Percentiles rank a stretch among this genome's conserved stretches.
Evolutionary conservation across 2,888 invertebrate genomes (phyloP).

Genomic region (Epinotia demarniana): DNA sequence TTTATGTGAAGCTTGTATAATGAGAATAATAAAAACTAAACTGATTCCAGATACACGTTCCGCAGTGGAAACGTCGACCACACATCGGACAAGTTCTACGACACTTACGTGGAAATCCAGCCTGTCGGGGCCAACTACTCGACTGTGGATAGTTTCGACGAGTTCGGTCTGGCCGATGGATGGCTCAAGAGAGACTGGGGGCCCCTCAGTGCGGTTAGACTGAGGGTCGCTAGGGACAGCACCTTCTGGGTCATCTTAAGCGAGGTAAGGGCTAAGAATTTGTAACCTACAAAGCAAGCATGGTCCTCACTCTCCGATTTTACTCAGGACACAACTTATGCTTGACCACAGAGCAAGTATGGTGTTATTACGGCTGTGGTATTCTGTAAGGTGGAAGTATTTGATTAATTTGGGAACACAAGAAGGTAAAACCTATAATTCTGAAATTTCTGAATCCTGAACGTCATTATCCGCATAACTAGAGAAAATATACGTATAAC

Average conservation of each 20-base stretch:
- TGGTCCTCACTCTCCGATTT: no score
- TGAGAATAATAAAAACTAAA: no score
- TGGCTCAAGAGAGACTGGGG: slow-evolving; percentile 88
- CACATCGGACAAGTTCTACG: slow-evolving; percentile 93
- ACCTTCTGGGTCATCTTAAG: slow-evolving; percentile 96
- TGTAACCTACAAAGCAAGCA: no score
- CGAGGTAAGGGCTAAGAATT: slow-evolving; percentile 86
- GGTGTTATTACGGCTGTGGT: no score
- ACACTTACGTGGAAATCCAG: slow-evolving; percentile 93
- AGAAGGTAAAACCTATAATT: no score
- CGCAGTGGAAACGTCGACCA: slow-evolving; percentile 96
- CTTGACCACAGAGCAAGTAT: neutral
- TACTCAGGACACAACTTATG: no score
- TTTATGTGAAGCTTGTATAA: no score
- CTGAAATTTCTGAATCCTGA: no score
- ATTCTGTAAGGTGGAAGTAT: no score
- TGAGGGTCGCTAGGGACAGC: slow-evolving; percentile 92
- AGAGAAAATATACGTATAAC: no score
- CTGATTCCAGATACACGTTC: slow-evolving; percentile 88
- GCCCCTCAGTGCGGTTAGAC: slow-evolving; percentile 88
- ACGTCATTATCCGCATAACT: no score
- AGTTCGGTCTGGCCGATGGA: slow-evolving; percentile 92
- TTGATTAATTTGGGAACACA: no score
- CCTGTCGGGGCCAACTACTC: slow-evolving; percentile 87
- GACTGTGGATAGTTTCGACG: slow-evolving; percentile 90